Conservation (phyloP, 2,888 invertebrate species). For the Thecophora atra region DNA sequence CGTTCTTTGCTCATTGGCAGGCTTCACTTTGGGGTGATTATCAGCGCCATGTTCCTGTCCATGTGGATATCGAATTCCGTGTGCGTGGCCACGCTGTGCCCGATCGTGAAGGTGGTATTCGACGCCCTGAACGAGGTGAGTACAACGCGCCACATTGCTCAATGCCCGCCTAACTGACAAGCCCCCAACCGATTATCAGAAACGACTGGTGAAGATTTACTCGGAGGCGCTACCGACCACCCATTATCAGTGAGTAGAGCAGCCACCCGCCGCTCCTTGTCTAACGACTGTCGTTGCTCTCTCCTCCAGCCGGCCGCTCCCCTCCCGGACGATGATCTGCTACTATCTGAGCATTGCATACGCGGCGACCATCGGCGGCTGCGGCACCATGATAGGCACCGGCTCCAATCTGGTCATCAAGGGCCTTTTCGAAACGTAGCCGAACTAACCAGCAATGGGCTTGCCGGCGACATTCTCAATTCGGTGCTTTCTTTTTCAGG, state of each 20-base stretch:
- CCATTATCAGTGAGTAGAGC: slow-evolving; percentile 23
- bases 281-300: background rate
- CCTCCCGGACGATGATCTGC: slow-evolving; percentile 75
- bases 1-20: slow-evolving; percentile 71
- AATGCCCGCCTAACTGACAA: too few species aligned
- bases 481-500: slow-evolving; percentile 29
- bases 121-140: slow-evolving; percentile 77
- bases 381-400: slow-evolving; percentile 77
- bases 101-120: slow-evolving; percentile 82
- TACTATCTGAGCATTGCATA: slow-evolving; percentile 79
- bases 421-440: slow-evolving; percentile 73
- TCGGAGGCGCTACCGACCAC: background rate
- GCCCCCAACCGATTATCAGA: slow-evolving; percentile 28
- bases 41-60: slow-evolving; percentile 87
- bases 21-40: slow-evolving; percentile 75
- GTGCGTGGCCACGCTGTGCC: slow-evolving; percentile 89
- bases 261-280: background rate
- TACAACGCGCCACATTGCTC: too few species aligned
- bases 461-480: background rate
- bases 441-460: background rate
- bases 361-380: slow-evolving; percentile 77
- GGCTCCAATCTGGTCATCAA: slow-evolving; percentile 82
- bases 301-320: slow-evolving; percentile 56
- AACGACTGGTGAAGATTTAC: slow-evolving; percentile 33
- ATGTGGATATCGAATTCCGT: slow-evolving; percentile 96